phyloP scores from a whole-genome alignment of 2,888 invertebrate genomes.

The Spialia ferax region DNA sequence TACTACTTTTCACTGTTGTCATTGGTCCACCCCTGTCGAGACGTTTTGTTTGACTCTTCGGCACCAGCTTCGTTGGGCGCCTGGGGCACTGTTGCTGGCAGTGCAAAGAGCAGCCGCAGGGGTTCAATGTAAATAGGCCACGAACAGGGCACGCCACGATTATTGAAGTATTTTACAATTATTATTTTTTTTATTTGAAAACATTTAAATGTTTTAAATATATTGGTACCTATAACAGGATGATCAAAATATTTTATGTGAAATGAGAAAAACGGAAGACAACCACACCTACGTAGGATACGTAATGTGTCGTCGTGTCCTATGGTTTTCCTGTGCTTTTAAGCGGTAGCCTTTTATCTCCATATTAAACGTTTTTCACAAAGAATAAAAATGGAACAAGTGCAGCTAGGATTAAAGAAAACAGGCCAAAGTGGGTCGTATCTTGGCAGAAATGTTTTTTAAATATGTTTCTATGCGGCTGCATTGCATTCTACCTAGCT shows the following conservation, averaged over 20 bases:
- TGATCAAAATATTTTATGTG: too few relatives aligned
- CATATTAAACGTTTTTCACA: slow-evolving; percentile 31
- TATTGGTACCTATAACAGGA: too few relatives aligned
- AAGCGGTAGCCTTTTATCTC: slow-evolving; percentile 29
- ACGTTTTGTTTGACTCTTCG: too few relatives aligned
- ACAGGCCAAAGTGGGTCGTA: slow-evolving; percentile 29
- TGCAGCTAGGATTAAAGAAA: slow-evolving; percentile 38
- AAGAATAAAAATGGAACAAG: slow-evolving; percentile 38
- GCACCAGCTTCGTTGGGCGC: too few relatives aligned
- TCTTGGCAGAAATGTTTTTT: slow-evolving; percentile 22
- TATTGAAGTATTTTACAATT: too few relatives aligned
- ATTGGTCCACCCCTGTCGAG: too few relatives aligned
- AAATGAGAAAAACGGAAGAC: background rate
- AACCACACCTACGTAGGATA: slow-evolving; percentile 1
- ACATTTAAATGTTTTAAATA: background rate
- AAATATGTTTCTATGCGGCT: slow-evolving; percentile 23
- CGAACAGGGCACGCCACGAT: too few relatives aligned
- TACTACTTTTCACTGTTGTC: too few relatives aligned
- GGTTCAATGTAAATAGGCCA: too few relatives aligned
- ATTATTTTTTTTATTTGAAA: too few relatives aligned
- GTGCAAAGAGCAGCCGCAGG: too few relatives aligned
- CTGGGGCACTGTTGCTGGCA: too few relatives aligned
- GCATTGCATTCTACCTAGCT: background rate
- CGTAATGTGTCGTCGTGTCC: slow-evolving; percentile 5
- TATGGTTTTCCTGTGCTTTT: slow-evolving; percentile 15